Conservation (phyloP, 2,797 vertebrate genomes). For the Leptoclinus maculatus region DNA sequence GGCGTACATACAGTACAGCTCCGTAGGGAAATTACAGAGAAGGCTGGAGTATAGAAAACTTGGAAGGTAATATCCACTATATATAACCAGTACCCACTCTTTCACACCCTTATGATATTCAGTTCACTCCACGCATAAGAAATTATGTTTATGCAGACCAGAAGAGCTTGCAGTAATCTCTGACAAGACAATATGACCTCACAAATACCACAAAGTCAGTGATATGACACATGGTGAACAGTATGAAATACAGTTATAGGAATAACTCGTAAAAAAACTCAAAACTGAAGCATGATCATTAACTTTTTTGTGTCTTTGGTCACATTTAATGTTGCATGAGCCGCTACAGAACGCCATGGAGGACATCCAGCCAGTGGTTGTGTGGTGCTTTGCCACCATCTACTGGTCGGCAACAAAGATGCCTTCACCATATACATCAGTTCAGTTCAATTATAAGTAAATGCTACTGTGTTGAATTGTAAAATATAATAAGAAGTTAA, state of each 20-base stretch:
- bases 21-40: background rate
- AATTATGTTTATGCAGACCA: background rate
- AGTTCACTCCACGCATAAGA: background rate
- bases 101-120: background rate
- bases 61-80: background rate
- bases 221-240: background rate
- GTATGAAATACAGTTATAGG: background rate
- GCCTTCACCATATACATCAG: background rate
- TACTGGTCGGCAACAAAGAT: slow-evolving; percentile 46
- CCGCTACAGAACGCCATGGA: background rate
- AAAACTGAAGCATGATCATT: background rate
- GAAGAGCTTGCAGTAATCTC: background rate
- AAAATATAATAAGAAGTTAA: background rate
- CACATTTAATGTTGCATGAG: background rate
- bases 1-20: background rate
- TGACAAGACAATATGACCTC: background rate
- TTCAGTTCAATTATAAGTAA: background rate
- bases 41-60: background rate
- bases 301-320: background rate
- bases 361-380: background rate
- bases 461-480: background rate
- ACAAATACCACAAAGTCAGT: background rate
- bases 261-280: background rate
- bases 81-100: background rate
- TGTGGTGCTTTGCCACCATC: slow-evolving; percentile 55